A percentile compares a stretch with the other conserved stretches of the same genome.
These are phyloP conservation scores for Antennarius striatus DNA, from an alignment of 2,113 vertebrate genomes.

Conservation along the genomic window DNA sequence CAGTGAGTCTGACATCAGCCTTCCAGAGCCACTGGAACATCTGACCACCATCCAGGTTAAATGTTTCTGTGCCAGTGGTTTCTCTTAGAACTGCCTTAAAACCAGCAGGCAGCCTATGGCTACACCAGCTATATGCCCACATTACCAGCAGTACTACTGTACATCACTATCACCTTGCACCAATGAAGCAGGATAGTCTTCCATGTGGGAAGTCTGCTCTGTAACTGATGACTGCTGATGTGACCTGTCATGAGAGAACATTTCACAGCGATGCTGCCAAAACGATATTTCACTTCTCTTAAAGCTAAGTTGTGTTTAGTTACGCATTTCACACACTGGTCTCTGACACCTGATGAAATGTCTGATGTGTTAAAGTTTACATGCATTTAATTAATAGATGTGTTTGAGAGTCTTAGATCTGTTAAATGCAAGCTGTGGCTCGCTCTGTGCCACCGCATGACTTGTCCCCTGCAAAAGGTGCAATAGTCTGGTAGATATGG, in stretches of 20 bases:
- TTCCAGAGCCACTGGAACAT: constrained; percentile 20
- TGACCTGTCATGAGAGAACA: neutral
- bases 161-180: too few species aligned
- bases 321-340: neutral
- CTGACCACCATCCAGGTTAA: constrained; percentile 28
- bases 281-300: neutral
- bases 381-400: neutral
- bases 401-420: neutral
- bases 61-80: constrained; percentile 29
- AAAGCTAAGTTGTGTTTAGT: constrained; percentile 5
- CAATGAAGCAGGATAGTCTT: too few species aligned
- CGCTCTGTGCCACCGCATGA: neutral
- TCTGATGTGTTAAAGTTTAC: neutral
- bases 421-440: neutral
- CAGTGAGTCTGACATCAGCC: constrained; percentile 35
- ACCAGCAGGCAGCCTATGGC: constrained; percentile 1
- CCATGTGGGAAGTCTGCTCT: neutral
- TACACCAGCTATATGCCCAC: too few species aligned
- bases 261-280: neutral
- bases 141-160: too few species aligned
- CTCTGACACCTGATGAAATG: neutral
- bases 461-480: neutral
- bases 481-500: neutral
- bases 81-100: neutral
- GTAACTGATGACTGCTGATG: constrained; percentile 13